phyloP scores from a whole-genome alignment of 2,113 vertebrate species.

The Dicerorhinus sumatrensis region DNA sequence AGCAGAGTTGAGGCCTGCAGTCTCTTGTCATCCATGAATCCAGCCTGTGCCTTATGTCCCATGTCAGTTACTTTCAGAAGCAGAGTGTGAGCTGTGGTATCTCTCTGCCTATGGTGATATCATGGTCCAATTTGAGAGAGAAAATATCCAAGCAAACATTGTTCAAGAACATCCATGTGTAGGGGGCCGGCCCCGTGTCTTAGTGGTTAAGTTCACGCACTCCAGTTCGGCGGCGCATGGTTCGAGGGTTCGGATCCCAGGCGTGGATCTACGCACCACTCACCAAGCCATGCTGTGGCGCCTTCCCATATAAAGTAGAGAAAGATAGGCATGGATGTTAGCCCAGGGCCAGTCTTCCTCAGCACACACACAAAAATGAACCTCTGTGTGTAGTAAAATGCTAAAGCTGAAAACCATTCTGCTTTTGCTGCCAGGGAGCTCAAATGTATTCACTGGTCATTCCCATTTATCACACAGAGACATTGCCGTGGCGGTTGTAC shows the following conservation, averaged over 20 bases:
- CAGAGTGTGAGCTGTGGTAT: not conserved
- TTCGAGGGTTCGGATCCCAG: no score
- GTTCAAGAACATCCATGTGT: accelerated
- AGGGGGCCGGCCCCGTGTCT: no score
- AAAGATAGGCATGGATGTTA: no score
- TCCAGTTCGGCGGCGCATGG: no score
- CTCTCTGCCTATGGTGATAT: accelerated
- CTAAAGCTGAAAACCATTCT: no score
- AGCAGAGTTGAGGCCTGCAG: not conserved
- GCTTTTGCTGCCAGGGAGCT: not conserved
- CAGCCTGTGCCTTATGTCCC: not conserved
- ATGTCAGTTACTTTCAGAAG: not conserved
- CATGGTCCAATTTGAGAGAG: not conserved
- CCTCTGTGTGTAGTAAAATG: accelerated
- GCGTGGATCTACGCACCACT: no score
- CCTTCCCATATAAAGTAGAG: no score
- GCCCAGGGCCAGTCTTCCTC: no score
- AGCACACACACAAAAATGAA: no score
- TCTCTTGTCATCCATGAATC: accelerated
- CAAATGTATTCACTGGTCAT: accelerated
- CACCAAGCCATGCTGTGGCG: no score
- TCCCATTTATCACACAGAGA: not conserved
- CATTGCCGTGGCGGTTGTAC: not conserved
- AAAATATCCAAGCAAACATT: not conserved
- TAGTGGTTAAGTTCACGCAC: no score